Base-by-base conservation (phyloP, 2,888 invertebrate genomes). In the Drosophila leonis region DNA sequence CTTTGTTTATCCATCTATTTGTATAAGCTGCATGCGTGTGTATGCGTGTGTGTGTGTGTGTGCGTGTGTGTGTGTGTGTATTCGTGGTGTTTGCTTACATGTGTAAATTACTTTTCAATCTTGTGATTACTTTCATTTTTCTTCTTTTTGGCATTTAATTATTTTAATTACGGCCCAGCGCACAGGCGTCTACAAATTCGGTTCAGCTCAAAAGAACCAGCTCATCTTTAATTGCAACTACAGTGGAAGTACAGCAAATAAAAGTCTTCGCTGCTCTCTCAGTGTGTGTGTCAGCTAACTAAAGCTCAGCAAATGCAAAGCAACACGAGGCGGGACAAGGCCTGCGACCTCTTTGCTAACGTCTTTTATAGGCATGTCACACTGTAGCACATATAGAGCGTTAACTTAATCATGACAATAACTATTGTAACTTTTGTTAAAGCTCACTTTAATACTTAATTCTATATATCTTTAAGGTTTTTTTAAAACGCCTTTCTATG, bases 151-250 rank as follows among this genome's bases (percentile, higher is more conserved):
- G 71, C 87, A 89, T 91, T 91, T 91, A 91, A 91, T 91, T 92
- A 91, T 85, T 91, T 91, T 91, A 91, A 91, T 91, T 91, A 92
- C 88, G 87, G 41, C 73, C 70, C 80, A 82, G 64, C 72, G 80
- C 79, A 83, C 83, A 72, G 48, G 79, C 83, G 65, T 44, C 37
- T 52, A 60, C 46, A 4, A 52, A 13, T 41, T 55, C 18, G 18
- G 54, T 13, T 51, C 27, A 12, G 37, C 18, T 52, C 51, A 24
- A 39, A 27, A n/a, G 54, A 54, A 54, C 54, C 54, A 39, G 54
- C 12, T 54, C 54, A 18, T 24, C 54, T 54, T 39, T 15, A 52
- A 20, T 52, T 52, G 37, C 54, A 24, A 39, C 27, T 54, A 7
- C 24, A 13, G 20, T 2, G 1, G 20, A 24, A n/a, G 5, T 2